Percentiles rank a stretch among this genome's conserved stretches.
Evolutionary conservation across 2,888 invertebrate genomes (phyloP).

Genomic region (Magallana nippona): DNA sequence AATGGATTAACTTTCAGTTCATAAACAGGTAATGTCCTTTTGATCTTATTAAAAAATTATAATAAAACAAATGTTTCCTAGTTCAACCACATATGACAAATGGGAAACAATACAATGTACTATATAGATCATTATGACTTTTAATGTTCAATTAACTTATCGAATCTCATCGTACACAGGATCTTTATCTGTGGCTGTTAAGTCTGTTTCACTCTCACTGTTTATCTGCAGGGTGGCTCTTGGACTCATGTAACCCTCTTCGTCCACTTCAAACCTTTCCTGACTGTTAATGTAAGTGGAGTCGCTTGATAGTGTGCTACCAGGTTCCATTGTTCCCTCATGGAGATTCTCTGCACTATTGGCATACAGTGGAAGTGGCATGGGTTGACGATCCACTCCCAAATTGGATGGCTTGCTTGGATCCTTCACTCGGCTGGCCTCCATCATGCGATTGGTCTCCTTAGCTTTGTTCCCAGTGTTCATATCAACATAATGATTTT

Average conservation of each 20-base stretch:
- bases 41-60: neutral
- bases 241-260: conserved; percentile 32
- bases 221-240: neutral
- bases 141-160: conserved; percentile 15
- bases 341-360: conserved; percentile 1
- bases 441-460: conserved; percentile 39
- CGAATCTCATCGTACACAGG: conserved; percentile 36
- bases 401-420: conserved; percentile 43
- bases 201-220: conserved; percentile 4
- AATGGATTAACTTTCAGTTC: too few relatives aligned
- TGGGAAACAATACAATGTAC: too few relatives aligned
- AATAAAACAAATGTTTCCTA: neutral
- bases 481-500: conserved; percentile 47
- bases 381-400: neutral
- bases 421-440: conserved; percentile 41
- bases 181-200: conserved; percentile 8
- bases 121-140: neutral
- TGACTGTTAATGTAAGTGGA: conserved; percentile 6
- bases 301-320: neutral
- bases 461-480: conserved; percentile 39
- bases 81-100: neutral
- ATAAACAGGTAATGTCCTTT: too few relatives aligned
- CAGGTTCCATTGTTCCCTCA: neutral
- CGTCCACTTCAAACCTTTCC: conserved; percentile 16
- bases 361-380: conserved; percentile 18